Base-by-base conservation (phyloP, 2,888 invertebrate species). In the Coleophora flavipennella region DNA sequence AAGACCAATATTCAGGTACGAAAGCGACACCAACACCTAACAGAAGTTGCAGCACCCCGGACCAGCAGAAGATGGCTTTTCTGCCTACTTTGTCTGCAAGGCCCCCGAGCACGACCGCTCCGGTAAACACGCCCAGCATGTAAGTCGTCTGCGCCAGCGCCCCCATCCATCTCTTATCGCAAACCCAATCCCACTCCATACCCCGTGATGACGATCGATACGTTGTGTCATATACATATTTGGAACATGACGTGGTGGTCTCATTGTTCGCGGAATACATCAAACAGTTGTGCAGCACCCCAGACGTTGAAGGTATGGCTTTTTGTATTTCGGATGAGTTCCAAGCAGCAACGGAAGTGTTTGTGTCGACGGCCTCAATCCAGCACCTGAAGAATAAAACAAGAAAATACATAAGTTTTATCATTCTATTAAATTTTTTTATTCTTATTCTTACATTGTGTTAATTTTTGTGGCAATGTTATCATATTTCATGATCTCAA, bases 81-180 rank as follows among this genome's bases (percentile, higher is more conserved):
- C 95, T 86, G 4, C 95, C 95, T 46, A 91, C 88, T 74, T 91
- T 92, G 58, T 95, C 95, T 0, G 95, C 94, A 74, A 94, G 76
- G 36, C 91, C 91, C 7, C 95, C 95, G 27, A 95, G 74, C 0
- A 89, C 88, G 1, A 95, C 91, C 1, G 95, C 94, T 2, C 95
- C 95, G 0, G 90, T 88, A 58, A 95, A 93, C 4, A 94, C 93
- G 11, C 95, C 95, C 53, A 94, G 85, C 95, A 95, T 95, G 63
- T 91, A 92, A 33, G 86, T 62, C 3, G 92, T 90, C 63, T 95
- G 94, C 0, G 93, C 91, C 13, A 93, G 66, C 1, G 94, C 91
- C 1, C 92, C 92, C 89, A 91, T 91, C 94, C 94, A 95, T 48
- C 93, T 84, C 43, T 86, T 79, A 47, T 90, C 88, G 61, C 95